A percentile compares a stretch with the other conserved stretches of the same genome.
phyloP scores from a whole-genome alignment of 2,113 vertebrate genomes.

The Takifugu flavidus region DNA sequence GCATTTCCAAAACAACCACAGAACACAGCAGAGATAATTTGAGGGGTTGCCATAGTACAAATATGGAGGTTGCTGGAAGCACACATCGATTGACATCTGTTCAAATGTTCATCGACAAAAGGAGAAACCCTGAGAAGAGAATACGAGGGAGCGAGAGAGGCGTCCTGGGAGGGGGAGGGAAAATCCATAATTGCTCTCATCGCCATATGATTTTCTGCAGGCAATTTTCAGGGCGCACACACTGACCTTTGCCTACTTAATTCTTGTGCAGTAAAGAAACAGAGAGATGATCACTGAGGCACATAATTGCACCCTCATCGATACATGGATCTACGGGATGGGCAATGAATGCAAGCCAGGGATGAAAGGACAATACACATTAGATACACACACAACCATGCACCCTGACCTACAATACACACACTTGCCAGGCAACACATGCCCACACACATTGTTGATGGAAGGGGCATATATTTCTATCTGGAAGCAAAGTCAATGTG shows the following conservation, averaged over 20 bases:
- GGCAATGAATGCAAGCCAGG: constrained; percentile 63
- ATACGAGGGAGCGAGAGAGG: constrained; percentile 33
- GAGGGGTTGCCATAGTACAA: constrained; percentile 50
- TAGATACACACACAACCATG: constrained; percentile 19
- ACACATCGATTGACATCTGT: constrained; percentile 71
- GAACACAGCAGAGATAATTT: constrained; percentile 56
- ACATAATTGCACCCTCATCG: constrained; percentile 79
- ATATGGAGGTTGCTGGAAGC: constrained; percentile 63
- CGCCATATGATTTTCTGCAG: constrained; percentile 76
- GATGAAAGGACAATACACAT: constrained; percentile 67
- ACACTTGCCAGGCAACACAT: constrained; percentile 43
- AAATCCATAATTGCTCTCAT: constrained; percentile 79
- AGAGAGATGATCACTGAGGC: constrained; percentile 78
- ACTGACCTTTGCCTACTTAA: constrained; percentile 80
- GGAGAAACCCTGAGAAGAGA: constrained; percentile 55
- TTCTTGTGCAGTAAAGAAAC: constrained; percentile 76
- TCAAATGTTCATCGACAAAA: constrained; percentile 71
- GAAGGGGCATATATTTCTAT: constrained; percentile 54
- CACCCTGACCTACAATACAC: constrained; percentile 20
- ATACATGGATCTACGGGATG: constrained; percentile 74
- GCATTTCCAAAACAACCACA: constrained; percentile 49
- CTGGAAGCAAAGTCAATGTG: constrained; percentile 71
- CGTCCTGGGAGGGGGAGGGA: constrained; percentile 48
- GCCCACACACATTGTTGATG: constrained; percentile 31
- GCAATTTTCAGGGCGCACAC: constrained; percentile 72